A percentile compares a stretch with the other conserved stretches of the same genome.
Evolutionary conservation across 2,888 invertebrate genomes (phyloP).

Genomic region (Osedax fenrisi): DNA sequence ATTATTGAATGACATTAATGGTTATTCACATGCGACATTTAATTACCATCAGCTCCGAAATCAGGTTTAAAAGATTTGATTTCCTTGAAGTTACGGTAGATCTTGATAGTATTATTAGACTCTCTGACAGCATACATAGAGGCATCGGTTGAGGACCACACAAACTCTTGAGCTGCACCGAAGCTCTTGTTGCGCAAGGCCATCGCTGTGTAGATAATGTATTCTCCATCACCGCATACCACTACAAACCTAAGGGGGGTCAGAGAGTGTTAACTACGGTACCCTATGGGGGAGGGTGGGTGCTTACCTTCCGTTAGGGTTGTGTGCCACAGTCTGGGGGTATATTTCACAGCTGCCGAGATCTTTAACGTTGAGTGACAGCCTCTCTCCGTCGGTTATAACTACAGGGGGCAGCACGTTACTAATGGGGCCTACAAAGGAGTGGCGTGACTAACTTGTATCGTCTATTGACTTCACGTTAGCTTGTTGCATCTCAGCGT

Average conservation of each 20-base stretch:
- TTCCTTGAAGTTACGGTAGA: conserved; percentile 97
- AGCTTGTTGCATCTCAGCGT: conserved; percentile 93
- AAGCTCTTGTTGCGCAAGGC: conserved; percentile 95
- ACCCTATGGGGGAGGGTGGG: not conserved
- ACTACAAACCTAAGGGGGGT: conserved; percentile 61
- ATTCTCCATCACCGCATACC: conserved; percentile 97
- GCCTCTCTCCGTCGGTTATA: conserved; percentile 76
- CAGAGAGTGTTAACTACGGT: not conserved
- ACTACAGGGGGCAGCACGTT: conserved; percentile 48
- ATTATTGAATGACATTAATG: too few relatives aligned
- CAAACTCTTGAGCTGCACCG: conserved; percentile 93
- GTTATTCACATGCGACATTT: too few relatives aligned
- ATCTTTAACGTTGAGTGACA: conserved; percentile 87
- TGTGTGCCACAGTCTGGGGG: conserved; percentile 93
- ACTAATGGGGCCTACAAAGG: not conserved
- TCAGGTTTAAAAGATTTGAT: conserved; percentile 88
- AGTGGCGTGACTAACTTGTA: conserved; percentile 8
- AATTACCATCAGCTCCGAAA: conserved; percentile 81
- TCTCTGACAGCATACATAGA: conserved; percentile 72
- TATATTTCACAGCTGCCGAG: conserved; percentile 99
- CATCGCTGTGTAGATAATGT: conserved; percentile 99
- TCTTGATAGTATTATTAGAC: conserved; percentile 71
- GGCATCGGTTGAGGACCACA: conserved; percentile 79
- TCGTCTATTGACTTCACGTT: conserved; percentile 63
- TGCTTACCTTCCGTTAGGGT: conserved; percentile 76